These are phyloP conservation scores for Aphaenogaster rudis DNA, from an alignment of 1,140 invertebrate genomes.

Conservation along the genomic window DNA sequence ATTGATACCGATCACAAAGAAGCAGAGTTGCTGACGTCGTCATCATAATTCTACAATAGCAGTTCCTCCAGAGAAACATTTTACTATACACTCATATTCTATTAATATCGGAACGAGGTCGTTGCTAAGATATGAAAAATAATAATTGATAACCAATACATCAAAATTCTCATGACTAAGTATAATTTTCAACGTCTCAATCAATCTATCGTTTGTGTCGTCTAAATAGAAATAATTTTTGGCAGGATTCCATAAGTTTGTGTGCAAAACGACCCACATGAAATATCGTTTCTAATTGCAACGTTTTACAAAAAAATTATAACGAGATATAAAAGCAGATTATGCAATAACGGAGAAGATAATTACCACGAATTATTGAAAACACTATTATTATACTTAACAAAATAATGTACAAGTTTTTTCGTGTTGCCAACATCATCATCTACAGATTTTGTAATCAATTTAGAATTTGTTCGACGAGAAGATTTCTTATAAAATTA, in stretches of 20 bases:
- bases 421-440: neutral
- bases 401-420: conserved; percentile 7
- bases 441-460: neutral
- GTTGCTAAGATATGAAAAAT: neutral
- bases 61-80: neutral
- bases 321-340: neutral
- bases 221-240: conserved; percentile 14
- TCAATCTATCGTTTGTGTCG: conserved; percentile 6
- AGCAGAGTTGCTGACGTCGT: neutral
- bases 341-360: neutral
- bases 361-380: neutral
- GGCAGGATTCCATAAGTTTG: conserved; percentile 6
- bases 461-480: neutral
- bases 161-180: neutral
- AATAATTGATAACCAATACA: conserved; percentile 6
- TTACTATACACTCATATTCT: neutral
- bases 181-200: conserved; percentile 9
- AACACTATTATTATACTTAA: neutral
- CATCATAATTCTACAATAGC: neutral
- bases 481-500: neutral
- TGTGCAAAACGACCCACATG: conserved; percentile 4
- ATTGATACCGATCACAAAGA: conserved; percentile 11
- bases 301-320: neutral
- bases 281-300: neutral
- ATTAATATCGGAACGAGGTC: neutral